Percentiles rank a stretch among this genome's conserved stretches.
These are phyloP conservation scores for Phodopus roborovskii DNA, from an alignment of 2,113 vertebrate genomes.

Conservation along the genomic window DNA sequence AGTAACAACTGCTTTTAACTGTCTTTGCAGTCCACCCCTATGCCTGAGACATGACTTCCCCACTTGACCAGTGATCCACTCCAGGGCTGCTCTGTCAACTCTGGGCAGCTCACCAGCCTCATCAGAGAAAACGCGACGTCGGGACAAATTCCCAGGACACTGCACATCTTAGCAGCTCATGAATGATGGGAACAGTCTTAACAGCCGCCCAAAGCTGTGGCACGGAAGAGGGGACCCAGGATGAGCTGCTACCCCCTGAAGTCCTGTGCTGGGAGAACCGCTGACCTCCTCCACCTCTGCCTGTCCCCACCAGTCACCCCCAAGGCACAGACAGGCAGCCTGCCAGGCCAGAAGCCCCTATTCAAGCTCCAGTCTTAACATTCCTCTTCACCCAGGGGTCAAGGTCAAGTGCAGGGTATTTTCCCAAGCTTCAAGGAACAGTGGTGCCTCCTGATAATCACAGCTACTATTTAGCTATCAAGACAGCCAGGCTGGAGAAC, in stretches of 20 bases:
- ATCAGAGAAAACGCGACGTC: not conserved
- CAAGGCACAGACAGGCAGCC: not conserved
- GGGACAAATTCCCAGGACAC: not conserved
- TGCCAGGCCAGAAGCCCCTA: conserved; percentile 70
- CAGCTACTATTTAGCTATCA: not conserved
- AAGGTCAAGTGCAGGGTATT: conserved; percentile 82
- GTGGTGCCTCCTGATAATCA: conserved; percentile 71
- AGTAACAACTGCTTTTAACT: not conserved
- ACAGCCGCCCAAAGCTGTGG: not conserved
- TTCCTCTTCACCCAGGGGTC: conserved; percentile 80
- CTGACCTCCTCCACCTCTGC: not conserved
- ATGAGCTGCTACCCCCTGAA: not conserved
- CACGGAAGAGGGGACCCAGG: not conserved
- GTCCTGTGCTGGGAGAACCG: conserved; percentile 48
- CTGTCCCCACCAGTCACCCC: conserved; percentile 28
- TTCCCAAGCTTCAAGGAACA: conserved; percentile 76
- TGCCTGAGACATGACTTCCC: not conserved
- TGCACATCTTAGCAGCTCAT: not conserved
- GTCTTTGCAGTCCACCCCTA: too few relatives aligned
- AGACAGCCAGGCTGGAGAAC: not conserved
- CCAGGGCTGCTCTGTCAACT: not conserved
- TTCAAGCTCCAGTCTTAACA: conserved; percentile 65
- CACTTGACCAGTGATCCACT: not conserved
- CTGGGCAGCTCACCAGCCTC: conserved; percentile 2
- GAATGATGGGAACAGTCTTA: not conserved